A percentile compares a stretch with the other conserved stretches of the same genome.
phyloP scores from a whole-genome alignment of 2,888 invertebrate genomes.

The Tenthredo amoena region DNA sequence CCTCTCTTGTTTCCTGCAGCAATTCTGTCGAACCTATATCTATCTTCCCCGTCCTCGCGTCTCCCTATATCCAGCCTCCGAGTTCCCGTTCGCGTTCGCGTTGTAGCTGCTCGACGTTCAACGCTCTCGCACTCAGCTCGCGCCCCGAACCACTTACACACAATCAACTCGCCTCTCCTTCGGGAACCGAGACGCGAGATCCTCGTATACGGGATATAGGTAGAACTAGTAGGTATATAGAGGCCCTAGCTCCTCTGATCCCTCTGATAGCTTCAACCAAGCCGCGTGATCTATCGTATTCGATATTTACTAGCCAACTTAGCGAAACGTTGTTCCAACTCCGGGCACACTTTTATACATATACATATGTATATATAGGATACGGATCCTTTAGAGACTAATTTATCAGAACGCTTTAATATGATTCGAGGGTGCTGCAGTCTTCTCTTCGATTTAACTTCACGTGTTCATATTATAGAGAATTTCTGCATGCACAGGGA shows the following conservation, averaged over 20 bases:
- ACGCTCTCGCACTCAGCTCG: conserved; percentile 37
- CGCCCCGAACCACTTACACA: conserved; percentile 58
- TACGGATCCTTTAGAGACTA: not conserved
- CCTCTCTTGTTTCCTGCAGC: conserved; percentile 53
- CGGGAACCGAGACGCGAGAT: conserved; percentile 49
- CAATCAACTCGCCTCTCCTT: conserved; percentile 59
- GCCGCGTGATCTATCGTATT: conserved; percentile 47
- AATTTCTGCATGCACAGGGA: conserved; percentile 31
- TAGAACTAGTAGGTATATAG: not conserved
- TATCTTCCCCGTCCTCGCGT: not conserved
- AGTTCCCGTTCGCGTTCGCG: not conserved
- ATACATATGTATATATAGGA: not conserved
- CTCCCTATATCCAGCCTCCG: not conserved
- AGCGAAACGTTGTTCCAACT: conserved; percentile 29
- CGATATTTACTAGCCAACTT: conserved; percentile 47
- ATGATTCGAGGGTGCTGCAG: no score
- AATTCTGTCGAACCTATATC: conserved; percentile 55
- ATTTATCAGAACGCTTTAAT: no score
- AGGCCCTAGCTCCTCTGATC: not conserved
- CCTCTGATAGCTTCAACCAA: not conserved
- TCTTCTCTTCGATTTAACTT: no score
- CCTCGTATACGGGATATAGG: not conserved
- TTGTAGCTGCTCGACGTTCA: not conserved
- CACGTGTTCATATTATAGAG: no score
- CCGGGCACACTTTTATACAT: not conserved